Evolutionary conservation across 2,113 vertebrate species (phyloP).

Genomic region (Tonatia bakeri): DNA sequence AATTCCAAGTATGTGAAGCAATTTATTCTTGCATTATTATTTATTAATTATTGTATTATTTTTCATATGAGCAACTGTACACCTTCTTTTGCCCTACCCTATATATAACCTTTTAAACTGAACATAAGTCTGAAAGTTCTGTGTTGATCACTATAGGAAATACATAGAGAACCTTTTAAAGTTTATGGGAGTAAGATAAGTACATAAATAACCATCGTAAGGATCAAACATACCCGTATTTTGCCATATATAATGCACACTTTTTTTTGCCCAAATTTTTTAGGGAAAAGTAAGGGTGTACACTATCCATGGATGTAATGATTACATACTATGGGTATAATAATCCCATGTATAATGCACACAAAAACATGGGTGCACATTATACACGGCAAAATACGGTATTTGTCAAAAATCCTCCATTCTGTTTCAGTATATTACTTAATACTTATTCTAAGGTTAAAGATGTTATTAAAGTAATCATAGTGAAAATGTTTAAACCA

Average conservation of each 20-base stretch:
- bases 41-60: background rate
- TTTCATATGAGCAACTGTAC: background rate
- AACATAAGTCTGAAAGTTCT: background rate
- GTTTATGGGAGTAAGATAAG: background rate
- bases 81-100: background rate
- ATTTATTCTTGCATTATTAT: background rate
- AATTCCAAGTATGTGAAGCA: background rate
- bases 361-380: too few species aligned
- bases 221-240: background rate
- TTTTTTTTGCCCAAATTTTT: too few species aligned
- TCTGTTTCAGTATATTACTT: conserved; percentile 18
- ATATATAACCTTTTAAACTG: background rate
- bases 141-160: background rate
- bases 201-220: background rate
- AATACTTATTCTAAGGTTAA: background rate
- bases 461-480: conserved; percentile 31
- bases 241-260: too few species aligned
- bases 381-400: background rate
- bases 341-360: too few species aligned
- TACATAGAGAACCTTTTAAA: background rate
- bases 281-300: too few species aligned
- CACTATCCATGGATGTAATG: too few species aligned
- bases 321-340: too few species aligned
- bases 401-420: background rate
- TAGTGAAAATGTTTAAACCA: conserved; percentile 36